phyloP scores from a whole-genome alignment of 2,113 vertebrate species.

The Otocyon megalotis region DNA sequence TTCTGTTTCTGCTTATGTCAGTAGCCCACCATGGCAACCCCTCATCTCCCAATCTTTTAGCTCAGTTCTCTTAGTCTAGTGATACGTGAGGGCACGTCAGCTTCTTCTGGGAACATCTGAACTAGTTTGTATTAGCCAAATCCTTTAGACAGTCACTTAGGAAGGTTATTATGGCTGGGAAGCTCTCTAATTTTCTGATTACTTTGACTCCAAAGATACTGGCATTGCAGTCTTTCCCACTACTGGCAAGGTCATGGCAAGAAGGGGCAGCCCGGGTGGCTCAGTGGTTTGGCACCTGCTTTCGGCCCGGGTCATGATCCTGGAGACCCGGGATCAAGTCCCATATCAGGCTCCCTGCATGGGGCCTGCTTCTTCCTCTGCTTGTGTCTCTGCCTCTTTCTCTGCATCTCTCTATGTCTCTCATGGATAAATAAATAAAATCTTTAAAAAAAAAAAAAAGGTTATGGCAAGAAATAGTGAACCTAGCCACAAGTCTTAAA shows the following conservation, averaged over 20 bases:
- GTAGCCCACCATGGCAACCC: neutral
- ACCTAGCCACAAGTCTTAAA: neutral
- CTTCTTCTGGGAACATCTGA: conserved; percentile 5
- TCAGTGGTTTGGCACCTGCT: no score
- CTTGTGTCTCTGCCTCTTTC: no score
- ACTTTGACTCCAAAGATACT: neutral
- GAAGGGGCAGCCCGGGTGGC: neutral
- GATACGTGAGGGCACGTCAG: neutral
- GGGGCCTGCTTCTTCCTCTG: no score
- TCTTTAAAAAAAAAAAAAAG: neutral
- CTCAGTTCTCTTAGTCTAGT: neutral
- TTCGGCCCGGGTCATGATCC: no score
- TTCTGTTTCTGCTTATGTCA: neutral
- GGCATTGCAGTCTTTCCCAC: neutral
- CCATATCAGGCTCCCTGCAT: no score
- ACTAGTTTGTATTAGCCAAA: neutral
- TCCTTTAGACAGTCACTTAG: neutral
- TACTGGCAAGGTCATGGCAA: neutral
- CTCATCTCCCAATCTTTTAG: neutral
- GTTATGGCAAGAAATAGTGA: neutral
- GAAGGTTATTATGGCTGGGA: neutral
- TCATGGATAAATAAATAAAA: no score
- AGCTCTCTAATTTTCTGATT: neutral
- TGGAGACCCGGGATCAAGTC: no score
- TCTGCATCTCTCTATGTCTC: no score